Percentiles rank a stretch among this genome's conserved stretches.
These are phyloP conservation scores for Colaptes auratus DNA, from an alignment of 2,113 vertebrate species.

Conservation along the genomic window DNA sequence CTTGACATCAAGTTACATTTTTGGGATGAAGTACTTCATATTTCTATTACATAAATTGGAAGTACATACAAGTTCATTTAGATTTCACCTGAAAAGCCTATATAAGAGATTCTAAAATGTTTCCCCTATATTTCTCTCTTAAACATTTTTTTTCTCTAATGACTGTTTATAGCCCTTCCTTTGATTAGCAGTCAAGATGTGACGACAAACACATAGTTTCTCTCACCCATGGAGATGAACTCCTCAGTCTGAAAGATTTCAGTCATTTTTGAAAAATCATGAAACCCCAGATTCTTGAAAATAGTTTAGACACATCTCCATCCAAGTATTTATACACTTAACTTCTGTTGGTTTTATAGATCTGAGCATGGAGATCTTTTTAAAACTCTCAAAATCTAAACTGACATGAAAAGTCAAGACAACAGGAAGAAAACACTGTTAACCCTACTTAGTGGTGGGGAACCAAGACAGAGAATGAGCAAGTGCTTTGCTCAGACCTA, in stretches of 20 bases:
- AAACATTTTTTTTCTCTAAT: background rate
- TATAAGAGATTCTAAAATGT: background rate
- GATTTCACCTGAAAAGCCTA: background rate
- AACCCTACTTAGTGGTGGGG: background rate
- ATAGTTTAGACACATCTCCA: background rate
- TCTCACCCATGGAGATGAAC: background rate
- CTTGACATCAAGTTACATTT: background rate
- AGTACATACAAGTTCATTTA: background rate
- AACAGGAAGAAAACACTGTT: background rate
- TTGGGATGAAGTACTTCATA: background rate
- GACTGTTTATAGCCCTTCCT: background rate
- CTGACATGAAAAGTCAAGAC: background rate
- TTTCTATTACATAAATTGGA: background rate
- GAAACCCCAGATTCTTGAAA: background rate
- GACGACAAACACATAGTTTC: background rate
- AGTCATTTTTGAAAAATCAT: background rate
- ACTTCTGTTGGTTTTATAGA: background rate
- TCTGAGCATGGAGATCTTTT: background rate
- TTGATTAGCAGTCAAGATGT: background rate
- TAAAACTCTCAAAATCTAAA: background rate
- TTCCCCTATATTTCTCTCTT: background rate
- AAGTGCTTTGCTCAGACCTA: background rate
- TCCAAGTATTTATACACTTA: background rate
- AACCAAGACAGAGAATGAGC: background rate
- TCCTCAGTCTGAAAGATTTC: background rate